Percentiles rank a stretch among this genome's conserved stretches.
Evolutionary conservation across 2,113 vertebrate genomes (phyloP).

Genomic region (Gasterosteus nipponicus): DNA sequence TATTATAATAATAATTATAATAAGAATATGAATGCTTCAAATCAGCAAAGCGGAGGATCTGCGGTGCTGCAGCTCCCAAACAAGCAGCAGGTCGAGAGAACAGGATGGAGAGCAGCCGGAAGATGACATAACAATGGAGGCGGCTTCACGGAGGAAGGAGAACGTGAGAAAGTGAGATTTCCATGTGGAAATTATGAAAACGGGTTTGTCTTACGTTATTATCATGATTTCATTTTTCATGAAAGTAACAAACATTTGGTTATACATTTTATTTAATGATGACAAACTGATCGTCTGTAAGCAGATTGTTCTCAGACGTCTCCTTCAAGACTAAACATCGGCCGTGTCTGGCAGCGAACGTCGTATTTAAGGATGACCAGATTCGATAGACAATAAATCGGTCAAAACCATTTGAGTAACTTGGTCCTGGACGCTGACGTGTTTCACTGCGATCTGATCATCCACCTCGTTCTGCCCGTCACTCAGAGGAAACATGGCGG

Average conservation of each 20-base stretch:
- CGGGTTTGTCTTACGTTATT: no score
- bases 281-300: not conserved
- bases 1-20: no score
- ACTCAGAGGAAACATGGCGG: no score
- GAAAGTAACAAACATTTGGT: not conserved
- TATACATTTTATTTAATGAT: no score
- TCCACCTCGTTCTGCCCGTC: no score
- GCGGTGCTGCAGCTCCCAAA: not conserved
- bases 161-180: slow-evolving; percentile 35
- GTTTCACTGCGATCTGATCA: no score
- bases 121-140: slow-evolving; percentile 66
- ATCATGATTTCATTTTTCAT: no score
- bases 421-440: no score
- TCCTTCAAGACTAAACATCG: no score
- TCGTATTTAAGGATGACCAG: not conserved
- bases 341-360: no score
- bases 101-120: slow-evolving; percentile 61
- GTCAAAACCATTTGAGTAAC: not conserved
- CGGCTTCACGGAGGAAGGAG: slow-evolving; percentile 8
- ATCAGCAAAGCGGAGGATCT: not conserved
- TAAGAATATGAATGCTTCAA: not conserved
- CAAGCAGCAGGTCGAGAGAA: slow-evolving; percentile 23
- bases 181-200: not conserved
- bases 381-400: not conserved
- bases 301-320: no score